A percentile compares a stretch with the other conserved stretches of the same genome.
These are phyloP conservation scores for Aramus guarauna DNA, from an alignment of 2,113 vertebrate genomes.

Conservation along the genomic window DNA sequence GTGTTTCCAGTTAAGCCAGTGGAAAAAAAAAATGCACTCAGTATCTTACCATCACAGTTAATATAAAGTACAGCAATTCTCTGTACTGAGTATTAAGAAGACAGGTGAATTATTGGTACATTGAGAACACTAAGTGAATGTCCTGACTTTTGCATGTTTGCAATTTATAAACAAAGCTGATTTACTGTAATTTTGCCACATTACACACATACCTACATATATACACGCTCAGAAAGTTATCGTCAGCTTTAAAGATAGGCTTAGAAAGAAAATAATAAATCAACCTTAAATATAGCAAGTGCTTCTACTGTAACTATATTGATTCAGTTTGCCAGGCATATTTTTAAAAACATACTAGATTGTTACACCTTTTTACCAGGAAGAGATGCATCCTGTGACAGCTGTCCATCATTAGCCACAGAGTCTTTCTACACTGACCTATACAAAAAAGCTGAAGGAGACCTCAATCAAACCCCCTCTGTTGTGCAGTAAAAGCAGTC, in stretches of 20 bases:
- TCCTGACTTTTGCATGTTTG: neutral
- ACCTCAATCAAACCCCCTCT: neutral
- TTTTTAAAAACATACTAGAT: neutral
- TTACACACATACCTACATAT: neutral
- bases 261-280: constrained; percentile 7
- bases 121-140: neutral
- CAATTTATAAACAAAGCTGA: neutral
- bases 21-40: neutral
- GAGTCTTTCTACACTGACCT: constrained; percentile 3
- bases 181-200: neutral
- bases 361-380: neutral
- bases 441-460: constrained; percentile 13
- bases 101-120: neutral
- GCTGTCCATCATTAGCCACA: constrained; percentile 25
- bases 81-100: neutral
- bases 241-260: neutral
- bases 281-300: neutral
- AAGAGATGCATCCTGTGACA: neutral
- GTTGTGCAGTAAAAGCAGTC: constrained; percentile 4
- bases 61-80: neutral
- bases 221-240: neutral
- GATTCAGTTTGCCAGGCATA: neutral
- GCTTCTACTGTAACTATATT: neutral
- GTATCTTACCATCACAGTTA: neutral
- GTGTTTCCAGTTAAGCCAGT: constrained; percentile 19